Percentiles rank a stretch among this genome's conserved stretches.
phyloP scores from a whole-genome alignment of 2,888 invertebrate genomes.

The Eupithecia insigniata region DNA sequence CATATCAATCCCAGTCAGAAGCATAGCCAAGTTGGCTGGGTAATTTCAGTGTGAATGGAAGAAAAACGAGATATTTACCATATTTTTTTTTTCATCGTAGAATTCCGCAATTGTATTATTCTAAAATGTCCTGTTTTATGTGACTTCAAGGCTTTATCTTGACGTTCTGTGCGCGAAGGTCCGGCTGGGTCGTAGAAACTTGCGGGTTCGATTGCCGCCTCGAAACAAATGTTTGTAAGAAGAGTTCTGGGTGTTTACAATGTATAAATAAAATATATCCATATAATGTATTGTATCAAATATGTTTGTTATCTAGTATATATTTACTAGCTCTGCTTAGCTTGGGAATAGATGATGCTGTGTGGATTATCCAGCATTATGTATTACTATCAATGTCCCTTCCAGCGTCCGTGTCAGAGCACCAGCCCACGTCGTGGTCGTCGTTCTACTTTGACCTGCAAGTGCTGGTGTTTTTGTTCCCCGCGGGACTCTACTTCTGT shows the following conservation, averaged over 20 bases:
- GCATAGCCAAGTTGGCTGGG: background rate
- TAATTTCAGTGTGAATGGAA: background rate
- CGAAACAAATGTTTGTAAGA: too few relatives aligned
- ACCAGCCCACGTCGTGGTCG: slow-evolving; percentile 99
- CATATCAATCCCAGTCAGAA: too few relatives aligned
- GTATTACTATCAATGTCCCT: background rate
- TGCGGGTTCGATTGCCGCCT: too few relatives aligned
- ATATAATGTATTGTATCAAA: too few relatives aligned
- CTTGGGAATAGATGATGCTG: too few relatives aligned
- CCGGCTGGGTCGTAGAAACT: background rate
- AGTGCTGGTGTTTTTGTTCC: slow-evolving; percentile 97
- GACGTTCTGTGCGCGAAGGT: background rate
- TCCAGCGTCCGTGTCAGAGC: slow-evolving; percentile 95
- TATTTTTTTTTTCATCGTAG: background rate
- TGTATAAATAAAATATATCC: too few relatives aligned
- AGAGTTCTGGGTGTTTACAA: too few relatives aligned
- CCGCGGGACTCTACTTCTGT: slow-evolving; percentile 98
- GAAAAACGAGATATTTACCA: background rate
- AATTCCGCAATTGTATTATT: too few relatives aligned
- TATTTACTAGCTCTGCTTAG: too few relatives aligned
- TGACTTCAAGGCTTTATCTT: background rate
- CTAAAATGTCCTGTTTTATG: too few relatives aligned
- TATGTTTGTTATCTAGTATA: too few relatives aligned
- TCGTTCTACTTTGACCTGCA: slow-evolving; percentile 99
- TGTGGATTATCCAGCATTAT: background rate